A percentile compares a stretch with the other conserved stretches of the same genome.
These are phyloP conservation scores for Melanocharis versteri DNA, from an alignment of 2,113 vertebrate genomes.

Conservation along the genomic window DNA sequence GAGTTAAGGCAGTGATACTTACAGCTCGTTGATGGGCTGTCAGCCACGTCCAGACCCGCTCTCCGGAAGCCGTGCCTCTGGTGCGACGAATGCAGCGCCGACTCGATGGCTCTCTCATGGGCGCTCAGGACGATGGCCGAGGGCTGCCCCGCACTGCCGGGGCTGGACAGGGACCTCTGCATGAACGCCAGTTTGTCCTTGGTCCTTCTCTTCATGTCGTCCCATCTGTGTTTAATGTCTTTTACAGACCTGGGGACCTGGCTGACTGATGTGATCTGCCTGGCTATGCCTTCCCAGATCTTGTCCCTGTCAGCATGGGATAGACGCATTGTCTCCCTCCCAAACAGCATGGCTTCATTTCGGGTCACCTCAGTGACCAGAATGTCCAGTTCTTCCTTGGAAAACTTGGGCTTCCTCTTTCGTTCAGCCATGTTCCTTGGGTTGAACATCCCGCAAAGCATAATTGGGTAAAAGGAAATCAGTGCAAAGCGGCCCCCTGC, in stretches of 20 bases:
- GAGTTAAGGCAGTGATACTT: conserved; percentile 66
- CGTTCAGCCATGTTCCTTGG: conserved; percentile 77
- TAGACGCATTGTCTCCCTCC: conserved; percentile 74
- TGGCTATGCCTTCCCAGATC: conserved; percentile 82
- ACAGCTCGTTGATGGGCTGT: conserved; percentile 73
- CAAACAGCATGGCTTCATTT: conserved; percentile 77
- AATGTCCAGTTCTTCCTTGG: conserved; percentile 82
- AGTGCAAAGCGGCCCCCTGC: conserved; percentile 22
- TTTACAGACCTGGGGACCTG: conserved; percentile 78
- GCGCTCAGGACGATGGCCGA: conserved; percentile 67
- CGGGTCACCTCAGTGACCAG: conserved; percentile 80
- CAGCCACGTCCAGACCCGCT: conserved; percentile 56
- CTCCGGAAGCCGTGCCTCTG: conserved; percentile 45
- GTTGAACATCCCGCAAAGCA: conserved; percentile 80
- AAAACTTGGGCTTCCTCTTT: conserved; percentile 84
- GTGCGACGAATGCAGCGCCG: conserved; percentile 53
- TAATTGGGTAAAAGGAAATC: conserved; percentile 74
- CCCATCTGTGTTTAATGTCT: conserved; percentile 81
- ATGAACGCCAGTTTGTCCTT: conserved; percentile 79
- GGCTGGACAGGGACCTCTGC: conserved; percentile 74
- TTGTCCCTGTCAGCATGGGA: conserved; percentile 78
- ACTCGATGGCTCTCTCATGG: conserved; percentile 71
- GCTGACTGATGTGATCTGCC: conserved; percentile 77
- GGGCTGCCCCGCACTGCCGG: conserved; percentile 19
- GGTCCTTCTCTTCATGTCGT: conserved; percentile 80